phyloP scores from a whole-genome alignment of 2,113 vertebrate species.

The Cranoglanis bouderius region DNA sequence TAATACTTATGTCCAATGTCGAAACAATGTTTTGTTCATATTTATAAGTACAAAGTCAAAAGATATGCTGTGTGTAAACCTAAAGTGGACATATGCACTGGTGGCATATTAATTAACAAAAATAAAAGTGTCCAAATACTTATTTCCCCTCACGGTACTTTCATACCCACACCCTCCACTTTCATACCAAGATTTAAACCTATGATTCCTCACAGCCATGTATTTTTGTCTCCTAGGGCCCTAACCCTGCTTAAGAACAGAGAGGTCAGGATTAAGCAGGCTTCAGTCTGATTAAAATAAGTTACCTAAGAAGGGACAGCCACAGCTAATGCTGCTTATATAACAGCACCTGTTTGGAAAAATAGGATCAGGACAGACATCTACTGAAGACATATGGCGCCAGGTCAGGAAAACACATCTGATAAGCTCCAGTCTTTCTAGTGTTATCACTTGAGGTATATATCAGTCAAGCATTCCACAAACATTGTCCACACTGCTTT shows the following conservation, averaged over 20 bases:
- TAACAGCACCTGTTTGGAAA: constrained; percentile 43
- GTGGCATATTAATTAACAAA: background rate
- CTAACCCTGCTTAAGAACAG: background rate
- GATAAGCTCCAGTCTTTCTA: background rate
- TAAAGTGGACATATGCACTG: background rate
- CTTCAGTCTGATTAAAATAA: constrained; percentile 14
- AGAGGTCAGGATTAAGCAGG: constrained; percentile 17
- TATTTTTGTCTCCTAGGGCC: background rate
- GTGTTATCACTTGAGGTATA: background rate
- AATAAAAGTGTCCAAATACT: background rate
- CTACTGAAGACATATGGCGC: background rate
- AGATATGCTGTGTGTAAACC: background rate
- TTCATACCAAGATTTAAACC: background rate
- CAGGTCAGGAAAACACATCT: background rate
- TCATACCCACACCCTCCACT: background rate
- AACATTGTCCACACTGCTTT: background rate
- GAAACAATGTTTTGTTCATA: background rate
- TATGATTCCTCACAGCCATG: background rate
- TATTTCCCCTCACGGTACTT: background rate
- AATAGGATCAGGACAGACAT: constrained; percentile 50
- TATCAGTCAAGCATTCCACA: background rate
- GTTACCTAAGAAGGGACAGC: background rate
- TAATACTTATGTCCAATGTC: background rate
- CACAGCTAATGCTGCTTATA: constrained; percentile 29
- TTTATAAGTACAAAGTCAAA: background rate